Conservation (phyloP, 1,140 invertebrate species). For the Halesus radiatus region DNA sequence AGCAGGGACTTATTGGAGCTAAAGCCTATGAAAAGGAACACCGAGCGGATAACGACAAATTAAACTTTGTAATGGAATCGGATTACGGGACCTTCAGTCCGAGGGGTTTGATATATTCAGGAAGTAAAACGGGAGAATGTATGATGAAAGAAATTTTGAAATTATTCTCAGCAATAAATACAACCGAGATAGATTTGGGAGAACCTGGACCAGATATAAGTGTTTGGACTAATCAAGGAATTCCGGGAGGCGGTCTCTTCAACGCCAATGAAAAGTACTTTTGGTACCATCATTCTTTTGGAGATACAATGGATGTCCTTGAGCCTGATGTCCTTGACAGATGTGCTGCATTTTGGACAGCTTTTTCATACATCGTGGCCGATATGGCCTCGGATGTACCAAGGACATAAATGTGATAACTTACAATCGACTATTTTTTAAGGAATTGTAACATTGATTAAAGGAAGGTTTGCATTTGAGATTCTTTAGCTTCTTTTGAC, state of each 20-base stretch:
- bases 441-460: no score
- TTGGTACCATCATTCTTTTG: constrained; percentile 82
- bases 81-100: constrained; percentile 84
- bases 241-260: constrained; percentile 75
- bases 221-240: constrained; percentile 67
- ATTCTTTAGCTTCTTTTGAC: no score
- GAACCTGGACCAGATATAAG: constrained; percentile 74
- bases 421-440: no score
- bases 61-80: constrained; percentile 79
- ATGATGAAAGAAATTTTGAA: constrained; percentile 73
- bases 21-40: constrained; percentile 67
- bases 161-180: constrained; percentile 60
- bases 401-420: constrained; percentile 46
- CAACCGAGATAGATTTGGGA: constrained; percentile 41
- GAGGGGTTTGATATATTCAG: constrained; percentile 72
- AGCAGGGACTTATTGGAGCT: constrained; percentile 76
- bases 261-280: constrained; percentile 80
- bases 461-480: no score
- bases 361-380: constrained; percentile 77
- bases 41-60: constrained; percentile 51
- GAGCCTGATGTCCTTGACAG: constrained; percentile 74
- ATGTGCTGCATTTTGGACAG: constrained; percentile 78
- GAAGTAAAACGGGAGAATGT: constrained; percentile 69
- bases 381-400: constrained; percentile 76
- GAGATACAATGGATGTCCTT: constrained; percentile 79